These are phyloP conservation scores for Neuroterus valhalla DNA, from an alignment of 1,140 invertebrate genomes.

Conservation along the genomic window DNA sequence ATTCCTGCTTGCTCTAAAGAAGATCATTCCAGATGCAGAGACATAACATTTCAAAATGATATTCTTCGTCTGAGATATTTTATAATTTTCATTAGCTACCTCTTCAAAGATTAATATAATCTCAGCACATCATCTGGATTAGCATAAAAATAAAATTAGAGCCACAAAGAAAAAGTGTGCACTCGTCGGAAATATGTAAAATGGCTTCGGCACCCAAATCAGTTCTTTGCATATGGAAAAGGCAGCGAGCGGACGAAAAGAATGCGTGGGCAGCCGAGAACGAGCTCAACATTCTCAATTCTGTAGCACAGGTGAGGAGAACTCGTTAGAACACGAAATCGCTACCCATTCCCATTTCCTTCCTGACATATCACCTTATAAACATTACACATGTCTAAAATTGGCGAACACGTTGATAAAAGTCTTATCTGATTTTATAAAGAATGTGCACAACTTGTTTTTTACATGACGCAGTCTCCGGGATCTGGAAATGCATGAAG, in stretches of 20 bases:
- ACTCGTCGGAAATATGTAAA: slow-evolving; percentile 21
- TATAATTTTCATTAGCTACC: background rate
- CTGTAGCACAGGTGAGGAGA: slow-evolving; percentile 43
- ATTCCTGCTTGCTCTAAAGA: background rate
- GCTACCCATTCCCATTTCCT: slow-evolving; percentile 23
- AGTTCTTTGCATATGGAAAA: slow-evolving; percentile 27
- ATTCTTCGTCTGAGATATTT: background rate
- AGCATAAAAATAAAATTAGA: slow-evolving; percentile 11
- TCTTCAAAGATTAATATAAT: slow-evolving; percentile 1
- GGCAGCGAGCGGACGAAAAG: slow-evolving; percentile 13
- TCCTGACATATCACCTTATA: slow-evolving; percentile 39
- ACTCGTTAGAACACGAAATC: slow-evolving; percentile 46
- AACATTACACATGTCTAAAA: slow-evolving; percentile 37
- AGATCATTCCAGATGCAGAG: background rate
- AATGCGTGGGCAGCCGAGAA: slow-evolving; percentile 35
- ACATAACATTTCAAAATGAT: background rate
- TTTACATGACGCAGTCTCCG: background rate
- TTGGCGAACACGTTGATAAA: slow-evolving; percentile 15
- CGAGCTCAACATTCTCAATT: slow-evolving; percentile 40
- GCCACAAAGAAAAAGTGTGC: slow-evolving; percentile 20
- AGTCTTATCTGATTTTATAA: slow-evolving; percentile 7
- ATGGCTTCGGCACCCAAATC: slow-evolving; percentile 7
- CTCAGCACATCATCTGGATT: slow-evolving; percentile 12
- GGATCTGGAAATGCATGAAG: no score
- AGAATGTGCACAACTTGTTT: background rate